These are phyloP conservation scores for Deroplatys truncata DNA, from an alignment of 2,888 invertebrate species.

Conservation along the genomic window DNA sequence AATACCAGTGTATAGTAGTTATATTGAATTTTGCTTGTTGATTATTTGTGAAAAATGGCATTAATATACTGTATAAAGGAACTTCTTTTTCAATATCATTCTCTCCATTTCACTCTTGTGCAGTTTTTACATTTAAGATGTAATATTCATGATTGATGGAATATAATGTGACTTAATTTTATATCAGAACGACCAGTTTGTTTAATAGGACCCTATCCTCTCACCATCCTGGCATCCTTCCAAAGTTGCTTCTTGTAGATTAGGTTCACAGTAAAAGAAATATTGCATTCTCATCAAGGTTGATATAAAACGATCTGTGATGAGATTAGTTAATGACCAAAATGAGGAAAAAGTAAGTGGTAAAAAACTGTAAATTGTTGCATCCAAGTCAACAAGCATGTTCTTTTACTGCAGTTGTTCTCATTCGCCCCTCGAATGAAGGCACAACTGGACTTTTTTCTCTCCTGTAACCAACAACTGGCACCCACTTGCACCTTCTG, in stretches of 20 bases:
- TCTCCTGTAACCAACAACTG: neutral
- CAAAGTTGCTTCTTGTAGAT: neutral
- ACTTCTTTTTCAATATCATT: neutral
- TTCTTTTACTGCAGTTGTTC: neutral
- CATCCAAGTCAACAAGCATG: neutral
- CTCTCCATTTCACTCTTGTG: neutral
- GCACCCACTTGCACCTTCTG: neutral
- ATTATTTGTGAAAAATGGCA: neutral
- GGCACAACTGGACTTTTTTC: neutral
- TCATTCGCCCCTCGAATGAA: neutral
- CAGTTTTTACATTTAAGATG: neutral
- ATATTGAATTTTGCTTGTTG: neutral
- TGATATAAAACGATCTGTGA: too few relatives aligned
- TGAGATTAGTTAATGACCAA: neutral
- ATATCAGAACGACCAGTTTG: neutral
- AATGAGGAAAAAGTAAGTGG: neutral
- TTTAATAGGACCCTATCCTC: neutral
- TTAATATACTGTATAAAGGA: neutral
- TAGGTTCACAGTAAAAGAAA: neutral
- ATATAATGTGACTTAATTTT: neutral
- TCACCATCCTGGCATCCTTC: neutral
- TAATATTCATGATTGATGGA: neutral
- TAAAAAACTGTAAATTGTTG: neutral
- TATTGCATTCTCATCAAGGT: too few relatives aligned
- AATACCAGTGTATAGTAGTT: neutral